Base-by-base conservation (phyloP, 2,888 invertebrate genomes). In the Malacosoma neustria region DNA sequence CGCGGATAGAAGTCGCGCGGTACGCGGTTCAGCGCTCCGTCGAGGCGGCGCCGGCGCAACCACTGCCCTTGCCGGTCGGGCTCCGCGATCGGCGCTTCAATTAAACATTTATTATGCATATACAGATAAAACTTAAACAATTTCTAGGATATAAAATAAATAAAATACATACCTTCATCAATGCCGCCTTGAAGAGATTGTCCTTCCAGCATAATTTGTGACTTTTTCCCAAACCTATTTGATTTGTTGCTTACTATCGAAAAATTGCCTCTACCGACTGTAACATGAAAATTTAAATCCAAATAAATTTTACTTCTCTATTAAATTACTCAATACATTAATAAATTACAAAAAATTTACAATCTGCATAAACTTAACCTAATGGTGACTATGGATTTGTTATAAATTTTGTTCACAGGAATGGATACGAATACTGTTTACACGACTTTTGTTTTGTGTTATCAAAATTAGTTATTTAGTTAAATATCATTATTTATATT, bases 11-110 rank as follows among this genome's bases (percentile, higher is more conserved):
- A 99, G 65, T 97, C 97, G 37, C 95, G 87, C 0, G 99, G 99
- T 2, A 99, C 99, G 42, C 99, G 88, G 80, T 99, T 99, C 34
- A 99, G 88, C 0, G 99, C 97, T 3, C 99, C 99, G 75, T 99
- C 99, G 29, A 99, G 88, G 45, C 98, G 85, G 30, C 99, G 89
- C 42, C 99, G 88, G 39, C 99, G 89, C 56, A 99, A 82, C 99
- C 99, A 99, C 71, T 99, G 98, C 0, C 99, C 99, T 73, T 98
- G 97, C 1, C 94, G 88, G 63, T 96, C 96, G 9, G 90, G 89
- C 52, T 90, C 90, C 7, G 89, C 88, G 37, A 88, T 87, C 39
- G 80, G 81, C 2, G 65, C 79, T 90, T 75, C 1, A 41, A 36
- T 15, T 3, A 36, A 39, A 34, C 32, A 35, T 7, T 1, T 15